Conservation (phyloP, 2,888 invertebrate species). For the Caenorhabditis japonica region DNA sequence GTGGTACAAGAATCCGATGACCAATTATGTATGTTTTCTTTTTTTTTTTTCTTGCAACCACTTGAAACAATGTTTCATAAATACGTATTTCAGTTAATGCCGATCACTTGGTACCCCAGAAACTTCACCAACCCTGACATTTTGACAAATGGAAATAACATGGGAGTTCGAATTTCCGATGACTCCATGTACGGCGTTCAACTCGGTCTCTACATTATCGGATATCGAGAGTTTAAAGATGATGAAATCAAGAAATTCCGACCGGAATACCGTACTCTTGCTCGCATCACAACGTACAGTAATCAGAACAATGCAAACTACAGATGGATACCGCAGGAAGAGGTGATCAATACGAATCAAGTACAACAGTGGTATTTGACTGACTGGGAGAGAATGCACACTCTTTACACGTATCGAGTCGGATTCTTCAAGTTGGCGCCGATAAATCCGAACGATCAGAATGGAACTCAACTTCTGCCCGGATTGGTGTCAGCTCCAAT, state of each 20-base stretch:
- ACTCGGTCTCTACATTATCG: slow-evolving; percentile 75
- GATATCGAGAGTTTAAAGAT: slow-evolving; percentile 72
- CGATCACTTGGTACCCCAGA: slow-evolving; percentile 76
- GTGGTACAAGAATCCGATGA: slow-evolving; percentile 76
- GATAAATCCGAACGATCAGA: slow-evolving; percentile 69
- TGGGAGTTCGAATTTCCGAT: slow-evolving; percentile 69
- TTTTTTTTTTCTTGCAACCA: not conserved
- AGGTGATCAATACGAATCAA: slow-evolving; percentile 75
- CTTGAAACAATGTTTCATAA: no score
- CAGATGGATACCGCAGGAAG: slow-evolving; percentile 74
- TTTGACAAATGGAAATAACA: slow-evolving; percentile 58
- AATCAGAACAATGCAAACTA: slow-evolving; percentile 73
- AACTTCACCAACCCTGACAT: slow-evolving; percentile 76
- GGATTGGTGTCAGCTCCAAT: slow-evolving; percentile 76
- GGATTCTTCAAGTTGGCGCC: slow-evolving; percentile 76
- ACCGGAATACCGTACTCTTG: slow-evolving; percentile 75
- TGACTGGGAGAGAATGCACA: slow-evolving; percentile 75
- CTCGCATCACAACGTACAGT: slow-evolving; percentile 70
- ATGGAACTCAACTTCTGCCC: slow-evolving; percentile 67
- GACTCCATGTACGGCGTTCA: slow-evolving; percentile 74
- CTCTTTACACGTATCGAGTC: slow-evolving; percentile 74
- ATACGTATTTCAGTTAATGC: slow-evolving; percentile 70
- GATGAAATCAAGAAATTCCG: slow-evolving; percentile 76
- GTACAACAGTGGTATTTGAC: slow-evolving; percentile 74
- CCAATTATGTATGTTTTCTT: slow-evolving; percentile 57